Percentiles rank a stretch among this genome's conserved stretches.
These are phyloP conservation scores for Tympanoctomys barrerae DNA, from an alignment of 2,797 vertebrate genomes.

Conservation along the genomic window DNA sequence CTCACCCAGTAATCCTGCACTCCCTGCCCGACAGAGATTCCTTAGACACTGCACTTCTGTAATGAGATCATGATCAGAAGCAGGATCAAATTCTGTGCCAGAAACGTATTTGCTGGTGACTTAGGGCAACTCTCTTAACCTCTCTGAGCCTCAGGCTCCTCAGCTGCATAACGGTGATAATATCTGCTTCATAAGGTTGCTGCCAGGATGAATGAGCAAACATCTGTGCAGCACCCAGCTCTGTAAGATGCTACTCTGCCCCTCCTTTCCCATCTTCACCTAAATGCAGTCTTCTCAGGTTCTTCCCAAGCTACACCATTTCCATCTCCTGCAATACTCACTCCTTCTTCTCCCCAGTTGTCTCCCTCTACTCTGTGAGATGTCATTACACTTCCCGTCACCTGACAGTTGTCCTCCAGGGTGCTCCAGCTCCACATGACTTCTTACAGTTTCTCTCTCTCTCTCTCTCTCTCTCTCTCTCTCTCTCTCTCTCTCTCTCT, in stretches of 20 bases:
- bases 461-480: too few species aligned
- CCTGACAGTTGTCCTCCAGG: neutral
- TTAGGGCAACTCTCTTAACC: neutral
- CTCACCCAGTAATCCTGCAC: neutral
- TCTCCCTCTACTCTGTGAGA: neutral
- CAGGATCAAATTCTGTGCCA: neutral
- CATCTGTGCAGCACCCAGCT: neutral
- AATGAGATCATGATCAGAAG: neutral
- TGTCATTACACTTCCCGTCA: neutral
- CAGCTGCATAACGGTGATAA: neutral
- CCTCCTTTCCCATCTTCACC: neutral
- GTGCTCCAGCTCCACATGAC: neutral
- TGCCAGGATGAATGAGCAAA: neutral
- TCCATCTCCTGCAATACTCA: neutral
- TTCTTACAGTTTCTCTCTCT: neutral
- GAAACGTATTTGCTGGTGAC: neutral
- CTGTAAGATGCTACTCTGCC: neutral
- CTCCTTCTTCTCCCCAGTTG: neutral
- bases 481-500: too few species aligned
- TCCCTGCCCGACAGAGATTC: neutral
- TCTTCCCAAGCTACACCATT: neutral
- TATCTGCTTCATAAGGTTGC: too few species aligned
- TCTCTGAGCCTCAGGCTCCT: neutral
- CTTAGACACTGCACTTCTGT: accelerated
- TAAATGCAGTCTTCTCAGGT: neutral